Evolutionary conservation across 2,113 vertebrate genomes (phyloP), one percentile per base, ranked within the genome.

Genomic region (Ivindomyrus marchei): DNA sequence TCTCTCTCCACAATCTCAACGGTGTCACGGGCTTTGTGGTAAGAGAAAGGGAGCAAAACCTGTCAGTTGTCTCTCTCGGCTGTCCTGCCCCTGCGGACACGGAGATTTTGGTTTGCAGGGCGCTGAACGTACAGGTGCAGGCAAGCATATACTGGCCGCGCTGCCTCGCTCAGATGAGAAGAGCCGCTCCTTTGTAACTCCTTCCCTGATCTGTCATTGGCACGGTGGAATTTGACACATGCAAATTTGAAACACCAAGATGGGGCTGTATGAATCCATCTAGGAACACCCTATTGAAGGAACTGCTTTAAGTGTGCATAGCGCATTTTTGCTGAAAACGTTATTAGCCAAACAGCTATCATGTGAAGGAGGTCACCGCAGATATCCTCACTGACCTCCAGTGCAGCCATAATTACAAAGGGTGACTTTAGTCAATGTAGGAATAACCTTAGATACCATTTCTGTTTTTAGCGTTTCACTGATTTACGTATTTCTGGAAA

Each of bases 11-110:
- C 11, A 17, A 46, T 74, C 47, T 50, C 21, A 19, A 84, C 21
- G 27, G 89, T 74, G 62, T 89, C 89, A 88, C 6, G 2, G 58
- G 17, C 74, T 84, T 56, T 84, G 88, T 58, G 49, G 89, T 27
- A 45, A 17, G 24, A 84, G 45, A 27, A 74, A 56, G 36, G 19
- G 74, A 50, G 39, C 2, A 46, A 17, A 58, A 21, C 27, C 15
- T 84, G 77, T 24, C 49, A 50, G 13, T 66, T 83, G 47, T 84
- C 74, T 56, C 74, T 83, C 13, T 17, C 9, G 15, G 46, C 49
- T 56, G 70, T n/a, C 21, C 70, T 4, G 15, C 24, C 21, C 80
- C 52, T 10, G 39, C 7, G 42, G 27, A 27, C 21, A 36, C 1
- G 31, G 5, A n/a, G 15, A 45, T 45, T 46, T 56, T 24, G 36